A percentile compares a stretch with the other conserved stretches of the same genome.
Evolutionary conservation across 2,113 vertebrate genomes (phyloP).

Genomic region (Caranx ignobilis): DNA sequence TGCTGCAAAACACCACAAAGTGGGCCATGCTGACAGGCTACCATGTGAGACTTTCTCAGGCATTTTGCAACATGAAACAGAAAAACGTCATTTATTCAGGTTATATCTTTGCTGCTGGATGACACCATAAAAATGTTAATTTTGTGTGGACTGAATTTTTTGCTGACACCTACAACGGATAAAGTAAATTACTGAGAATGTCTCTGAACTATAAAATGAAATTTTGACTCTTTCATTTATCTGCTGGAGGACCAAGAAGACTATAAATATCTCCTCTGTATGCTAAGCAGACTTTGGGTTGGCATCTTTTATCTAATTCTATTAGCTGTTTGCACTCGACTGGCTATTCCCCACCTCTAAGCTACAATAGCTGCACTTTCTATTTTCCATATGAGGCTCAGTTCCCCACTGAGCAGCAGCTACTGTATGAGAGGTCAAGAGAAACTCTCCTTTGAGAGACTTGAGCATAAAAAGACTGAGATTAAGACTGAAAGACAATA

Average conservation of each 20-base stretch:
- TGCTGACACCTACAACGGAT: slow-evolving; percentile 3
- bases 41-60: background rate
- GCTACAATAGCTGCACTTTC: slow-evolving; percentile 47
- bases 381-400: slow-evolving; percentile 32
- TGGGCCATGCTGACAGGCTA: background rate
- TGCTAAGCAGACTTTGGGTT: slow-evolving; percentile 10
- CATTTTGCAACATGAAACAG: slow-evolving; percentile 19
- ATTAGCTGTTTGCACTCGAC: slow-evolving; percentile 14
- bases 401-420: slow-evolving; percentile 30
- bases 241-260: background rate
- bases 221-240: background rate
- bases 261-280: slow-evolving; percentile 5
- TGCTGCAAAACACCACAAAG: slow-evolving; percentile 31
- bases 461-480: slow-evolving; percentile 34
- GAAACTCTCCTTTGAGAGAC: slow-evolving; percentile 37
- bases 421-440: slow-evolving; percentile 43
- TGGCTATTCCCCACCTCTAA: slow-evolving; percentile 8
- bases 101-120: background rate
- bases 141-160: background rate
- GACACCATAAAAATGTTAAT: background rate
- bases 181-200: background rate
- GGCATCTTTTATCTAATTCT: slow-evolving; percentile 29
- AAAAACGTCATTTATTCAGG: slow-evolving; percentile 23
- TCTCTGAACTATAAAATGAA: slow-evolving; percentile 1
- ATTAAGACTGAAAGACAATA: slow-evolving; percentile 45